Base-by-base conservation (phyloP, 2,888 invertebrate genomes). In the Spicauda simplicius region DNA sequence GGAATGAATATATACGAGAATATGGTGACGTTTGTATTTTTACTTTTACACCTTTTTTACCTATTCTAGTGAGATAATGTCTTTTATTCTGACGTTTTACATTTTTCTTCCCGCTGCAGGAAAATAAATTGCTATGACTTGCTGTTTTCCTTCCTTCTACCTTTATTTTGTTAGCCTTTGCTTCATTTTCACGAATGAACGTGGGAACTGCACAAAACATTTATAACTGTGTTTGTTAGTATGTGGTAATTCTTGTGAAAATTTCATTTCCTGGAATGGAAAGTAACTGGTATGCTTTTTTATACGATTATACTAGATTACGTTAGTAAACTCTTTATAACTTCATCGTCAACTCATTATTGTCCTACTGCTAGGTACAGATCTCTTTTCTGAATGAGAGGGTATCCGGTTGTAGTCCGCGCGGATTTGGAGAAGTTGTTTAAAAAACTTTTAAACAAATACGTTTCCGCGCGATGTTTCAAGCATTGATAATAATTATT, bases 91-190 rank as follows among this genome's bases (percentile, higher is more conserved):
- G 55, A 54, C 66, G 60, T 66, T 60, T 60, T 59, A 60, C 55
- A 66, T 66, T 66, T 65, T 66, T 66, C 60, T 60, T 14, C 33
- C 14, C 55, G 66, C 54, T 66, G 60, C 66, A 66, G 48, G 64
- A 60, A 66, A 66, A 66, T 66, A 66, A 66, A 66, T 66, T 66
- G 66, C 66, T 54, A 55, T 66, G 66, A 66, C 66, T 66, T 66
- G 66, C 66, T 60, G 59, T 66, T 66, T 66, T 60, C 60, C 53
- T 65, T 55, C 60, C 66, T n/a, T 55, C 60, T 50, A 41, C 48
- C 55, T 55, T 60, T 66, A 66, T 66, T 65, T 55, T 66, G 66
- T 59, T 60, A 45, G 66, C 66, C 45, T 66, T 65, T 60, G 55
- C 55, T 60, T 54, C 45, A 48, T 60, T 60, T 59, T 54, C 33